Conservation (phyloP, 2,888 invertebrate species). For the Tinea semifulvella region DNA sequence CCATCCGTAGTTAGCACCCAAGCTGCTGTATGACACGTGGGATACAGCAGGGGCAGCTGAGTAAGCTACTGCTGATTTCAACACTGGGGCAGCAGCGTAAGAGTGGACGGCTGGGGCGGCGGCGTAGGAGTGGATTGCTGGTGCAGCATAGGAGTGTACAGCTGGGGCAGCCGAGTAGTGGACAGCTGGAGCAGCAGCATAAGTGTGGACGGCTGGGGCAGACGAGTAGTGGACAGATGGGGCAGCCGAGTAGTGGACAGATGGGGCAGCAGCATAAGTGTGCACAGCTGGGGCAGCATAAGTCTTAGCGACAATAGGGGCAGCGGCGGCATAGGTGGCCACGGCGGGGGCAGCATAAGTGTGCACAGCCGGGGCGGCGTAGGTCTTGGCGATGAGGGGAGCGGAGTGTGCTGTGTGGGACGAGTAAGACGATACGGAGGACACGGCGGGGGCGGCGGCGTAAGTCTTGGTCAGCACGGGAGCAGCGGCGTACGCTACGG, state of each 20-base stretch:
- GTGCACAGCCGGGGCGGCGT: not conserved
- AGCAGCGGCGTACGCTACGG: not conserved
- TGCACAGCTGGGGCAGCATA: not conserved
- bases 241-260: not conserved
- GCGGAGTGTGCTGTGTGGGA: conserved; percentile 29
- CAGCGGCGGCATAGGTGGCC: not conserved
- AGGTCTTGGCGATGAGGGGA: not conserved
- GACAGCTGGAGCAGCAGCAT: conserved; percentile 28
- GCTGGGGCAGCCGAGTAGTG: conserved; percentile 18
- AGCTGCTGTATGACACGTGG: not conserved
- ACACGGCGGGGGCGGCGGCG: conserved; percentile 20
- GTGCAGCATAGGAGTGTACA: conserved; percentile 26
- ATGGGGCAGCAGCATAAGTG: not conserved
- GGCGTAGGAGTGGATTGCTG: conserved; percentile 20
- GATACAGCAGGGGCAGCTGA: not conserved
- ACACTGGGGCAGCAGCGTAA: not conserved
- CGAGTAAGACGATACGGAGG: conserved; percentile 35
- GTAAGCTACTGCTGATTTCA: not conserved
- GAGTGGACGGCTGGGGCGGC: conserved; percentile 16
- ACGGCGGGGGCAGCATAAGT: not conserved
- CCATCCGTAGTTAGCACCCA: not conserved
- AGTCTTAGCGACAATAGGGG: not conserved
- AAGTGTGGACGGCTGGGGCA: conserved; percentile 25
- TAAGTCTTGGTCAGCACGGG: not conserved
- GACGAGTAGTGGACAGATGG: not conserved